Conservation (phyloP, 1,140 invertebrate genomes). For the Muscidifurax raptorellus region DNA sequence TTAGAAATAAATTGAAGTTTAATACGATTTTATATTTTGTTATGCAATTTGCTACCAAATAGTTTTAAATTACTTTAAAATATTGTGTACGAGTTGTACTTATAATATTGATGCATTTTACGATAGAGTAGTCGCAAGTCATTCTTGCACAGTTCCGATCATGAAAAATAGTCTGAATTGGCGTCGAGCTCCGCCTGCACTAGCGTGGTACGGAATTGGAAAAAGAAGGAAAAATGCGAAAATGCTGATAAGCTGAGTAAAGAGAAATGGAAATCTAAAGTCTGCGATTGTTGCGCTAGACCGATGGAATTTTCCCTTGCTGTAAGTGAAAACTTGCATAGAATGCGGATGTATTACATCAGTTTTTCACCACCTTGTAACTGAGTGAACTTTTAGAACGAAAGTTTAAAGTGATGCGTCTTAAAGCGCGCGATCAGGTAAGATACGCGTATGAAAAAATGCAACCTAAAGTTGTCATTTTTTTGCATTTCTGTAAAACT, state of each 20-base stretch:
- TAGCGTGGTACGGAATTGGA: not conserved
- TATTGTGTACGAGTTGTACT: not conserved
- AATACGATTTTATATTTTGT: not conserved
- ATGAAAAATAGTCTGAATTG: constrained; percentile 20
- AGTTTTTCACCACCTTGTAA: not conserved
- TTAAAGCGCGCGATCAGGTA: not conserved
- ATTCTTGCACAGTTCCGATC: not conserved
- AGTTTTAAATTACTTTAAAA: not conserved
- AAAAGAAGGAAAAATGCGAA: not conserved
- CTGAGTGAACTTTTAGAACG: not conserved
- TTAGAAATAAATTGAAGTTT: not conserved
- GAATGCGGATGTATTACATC: not conserved
- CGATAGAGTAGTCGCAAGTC: not conserved
- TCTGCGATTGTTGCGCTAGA: constrained; percentile 15
- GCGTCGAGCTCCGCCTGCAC: constrained; percentile 13
- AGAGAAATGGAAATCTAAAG: constrained; percentile 23
- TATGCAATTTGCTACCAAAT: not conserved
- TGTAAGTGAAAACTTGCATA: not conserved
- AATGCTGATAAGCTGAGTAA: constrained; percentile 1
- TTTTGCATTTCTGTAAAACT: constrained; percentile 27
- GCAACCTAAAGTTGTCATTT: constrained; percentile 40
- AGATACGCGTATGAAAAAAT: not conserved
- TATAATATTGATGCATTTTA: not conserved
- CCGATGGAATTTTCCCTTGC: not conserved
- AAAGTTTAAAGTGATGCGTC: not conserved